Base-by-base conservation (phyloP, 2,888 invertebrate species). In the Patella caerulea region DNA sequence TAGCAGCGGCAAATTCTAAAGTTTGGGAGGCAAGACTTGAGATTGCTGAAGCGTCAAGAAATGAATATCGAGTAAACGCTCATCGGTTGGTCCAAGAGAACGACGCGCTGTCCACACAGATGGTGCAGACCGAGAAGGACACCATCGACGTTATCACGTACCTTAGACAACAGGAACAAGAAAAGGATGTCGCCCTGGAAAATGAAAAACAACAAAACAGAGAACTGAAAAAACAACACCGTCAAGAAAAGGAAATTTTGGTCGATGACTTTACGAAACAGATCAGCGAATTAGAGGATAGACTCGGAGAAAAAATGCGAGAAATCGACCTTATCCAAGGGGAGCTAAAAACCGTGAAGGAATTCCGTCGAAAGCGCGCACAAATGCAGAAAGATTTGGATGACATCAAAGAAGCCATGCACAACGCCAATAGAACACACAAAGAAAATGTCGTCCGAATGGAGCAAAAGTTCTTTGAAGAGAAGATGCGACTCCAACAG, bases 391-490 rank as follows among this genome's bases (percentile, higher is more conserved):
- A 88, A 77, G 91, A 92, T 78, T 82, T 92, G n/a, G 91, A 92
- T 78, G 91, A 92, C 91, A 91, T 92, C 56, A 91, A 91, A 83
- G 91, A 91, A 79, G 85, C 89, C 17, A 89, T 91, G 88, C 87
- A 90, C 77, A 84, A 83, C 77, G 88, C 90, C 1, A 90, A 90
- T 84, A 84, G 87, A 78, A 91, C 91, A 56, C 91, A 92, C 81
- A 91, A 91, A 78, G 85, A 87, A 7, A 89, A 88, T 34, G 77
- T 91, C 24, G 85, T 86, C 45, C 83, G 88, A 75, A 90, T 91
- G 89, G 91, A 92, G 83, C 90, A 91, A 79, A 91, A 91, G 81
- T 92, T 91, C 85, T 91, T 92, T 86, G 91, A 92, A 82, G 92
- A 92, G 84, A 92, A 91, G 91, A 91, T 91, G 91, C 82, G 90